Evolutionary conservation across 1,140 invertebrate genomes (phyloP).

Genomic region (Manduca sexta): DNA sequence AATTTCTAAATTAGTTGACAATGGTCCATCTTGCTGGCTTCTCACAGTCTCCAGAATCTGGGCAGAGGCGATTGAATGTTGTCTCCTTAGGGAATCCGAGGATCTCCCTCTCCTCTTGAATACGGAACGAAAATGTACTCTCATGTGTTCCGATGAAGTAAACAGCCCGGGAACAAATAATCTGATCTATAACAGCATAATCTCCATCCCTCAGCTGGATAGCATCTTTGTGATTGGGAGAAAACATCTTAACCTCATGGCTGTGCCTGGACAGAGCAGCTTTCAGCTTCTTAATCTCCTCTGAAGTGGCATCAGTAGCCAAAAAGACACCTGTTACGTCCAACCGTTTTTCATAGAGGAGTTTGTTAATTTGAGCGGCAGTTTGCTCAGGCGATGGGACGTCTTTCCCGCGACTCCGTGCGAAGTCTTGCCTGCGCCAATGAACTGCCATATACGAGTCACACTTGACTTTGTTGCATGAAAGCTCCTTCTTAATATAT

Average conservation of each 20-base stretch:
- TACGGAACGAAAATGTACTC: slow-evolving; percentile 96
- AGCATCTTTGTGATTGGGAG: slow-evolving; percentile 67
- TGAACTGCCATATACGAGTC: slow-evolving; percentile 88
- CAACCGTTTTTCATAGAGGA: slow-evolving; percentile 71
- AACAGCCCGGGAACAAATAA: slow-evolving; percentile 91
- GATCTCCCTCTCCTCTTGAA: slow-evolving; percentile 98
- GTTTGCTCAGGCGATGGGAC: slow-evolving; percentile 83
- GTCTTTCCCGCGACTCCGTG: slow-evolving; percentile 77
- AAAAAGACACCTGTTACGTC: slow-evolving; percentile 83
- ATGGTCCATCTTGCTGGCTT: slow-evolving; percentile 54
- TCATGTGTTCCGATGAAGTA: slow-evolving; percentile 94
- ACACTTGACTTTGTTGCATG: slow-evolving; percentile 78
- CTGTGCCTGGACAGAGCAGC: slow-evolving; percentile 33
- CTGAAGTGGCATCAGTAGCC: slow-evolving; percentile 83
- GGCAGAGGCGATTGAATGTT: slow-evolving; percentile 94
- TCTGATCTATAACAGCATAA: slow-evolving; percentile 97
- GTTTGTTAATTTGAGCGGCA: slow-evolving; percentile 79
- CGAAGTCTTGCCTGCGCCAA: slow-evolving; percentile 89
- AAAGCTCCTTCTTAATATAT: slow-evolving; percentile 80
- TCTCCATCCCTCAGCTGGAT: slow-evolving; percentile 86
- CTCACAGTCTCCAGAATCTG: slow-evolving; percentile 57
- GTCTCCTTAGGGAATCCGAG: slow-evolving; percentile 85
- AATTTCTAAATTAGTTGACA: slow-evolving; percentile 6
- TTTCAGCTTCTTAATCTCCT: slow-evolving; percentile 72
- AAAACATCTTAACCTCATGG: slow-evolving; percentile 45